Evolutionary conservation across 2,888 invertebrate genomes (phyloP).

Genomic region (Stomorhina lunata): DNA sequence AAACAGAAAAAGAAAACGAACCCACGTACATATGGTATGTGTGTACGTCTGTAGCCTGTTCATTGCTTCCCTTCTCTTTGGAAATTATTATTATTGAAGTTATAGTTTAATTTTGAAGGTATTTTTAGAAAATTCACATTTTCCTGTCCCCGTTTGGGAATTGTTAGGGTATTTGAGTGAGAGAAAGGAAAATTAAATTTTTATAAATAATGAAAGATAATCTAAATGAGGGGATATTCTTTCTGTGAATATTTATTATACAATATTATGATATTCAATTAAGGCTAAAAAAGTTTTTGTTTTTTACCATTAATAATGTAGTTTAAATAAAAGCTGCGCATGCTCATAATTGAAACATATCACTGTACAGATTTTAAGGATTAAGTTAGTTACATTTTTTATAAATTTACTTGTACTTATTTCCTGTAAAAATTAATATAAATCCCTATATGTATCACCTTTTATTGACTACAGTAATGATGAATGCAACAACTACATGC

Average conservation of each 20-base stretch:
- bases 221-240: too few relatives aligned
- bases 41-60: background rate
- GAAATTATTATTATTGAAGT: background rate
- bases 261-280: too few relatives aligned
- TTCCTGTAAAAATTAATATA: background rate
- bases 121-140: background rate
- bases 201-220: background rate
- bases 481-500: background rate
- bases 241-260: too few relatives aligned
- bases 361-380: too few relatives aligned
- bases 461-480: background rate
- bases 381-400: too few relatives aligned
- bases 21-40: background rate
- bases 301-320: too few relatives aligned
- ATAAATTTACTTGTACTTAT: too few relatives aligned
- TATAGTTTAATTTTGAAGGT: too few relatives aligned
- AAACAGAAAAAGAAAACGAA: conserved; percentile 2
- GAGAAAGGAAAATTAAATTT: background rate
- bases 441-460: background rate
- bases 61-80: background rate
- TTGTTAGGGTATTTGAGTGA: background rate
- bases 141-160: background rate
- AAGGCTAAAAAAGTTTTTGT: background rate
- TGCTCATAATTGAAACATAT: too few relatives aligned
- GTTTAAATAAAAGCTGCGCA: background rate